Base-by-base conservation (phyloP, 1,140 invertebrate species). In the Neodiprion fabricii region DNA sequence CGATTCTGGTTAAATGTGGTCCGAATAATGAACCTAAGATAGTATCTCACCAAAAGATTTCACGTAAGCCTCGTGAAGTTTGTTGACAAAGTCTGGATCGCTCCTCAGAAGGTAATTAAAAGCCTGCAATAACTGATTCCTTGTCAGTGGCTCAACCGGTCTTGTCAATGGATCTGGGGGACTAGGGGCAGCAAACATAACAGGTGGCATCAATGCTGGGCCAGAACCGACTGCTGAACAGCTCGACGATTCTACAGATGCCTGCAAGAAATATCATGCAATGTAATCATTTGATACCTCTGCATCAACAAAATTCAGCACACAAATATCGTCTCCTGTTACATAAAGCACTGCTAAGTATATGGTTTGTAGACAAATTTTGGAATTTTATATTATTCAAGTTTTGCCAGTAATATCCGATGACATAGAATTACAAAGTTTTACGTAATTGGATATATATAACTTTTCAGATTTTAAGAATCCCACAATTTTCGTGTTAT, bases 41-140 rank as follows among this genome's bases (percentile, higher is more conserved):
- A 93, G 89, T 80, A 93, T 92, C 84, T 95, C 93, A 80, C 93
- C 91, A 81, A 95, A 94, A 12, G 94, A 95, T 86, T 96, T 95
- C 0, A 96, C 92, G 84, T 97, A 97, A 70, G 95, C 96, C 88
- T 97, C 95, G 85, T 97, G 96, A 72, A 97, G 89, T 86, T 95
- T 96, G 79, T 92, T 93, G 9, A 96, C 91, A 88, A 97, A 97
- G 77, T 95, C 94, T 10, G 93, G 89, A 86, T 97, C 96, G 87
- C 95, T 95, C 87, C 95, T 95, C 47, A 97, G 89, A 72, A 98
- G 89, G 89, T 97, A 95, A 80, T 93, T 92, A 76, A 97, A 92
- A 70, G 96, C 95, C 89, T 97, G 96, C 61, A 96, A 91, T 68
- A 98, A 89, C 83, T 97, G 96, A 84, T 95, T 94, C 84, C 92